phyloP scores from a whole-genome alignment of 2,888 invertebrate species.

The Melanotus villosus region DNA sequence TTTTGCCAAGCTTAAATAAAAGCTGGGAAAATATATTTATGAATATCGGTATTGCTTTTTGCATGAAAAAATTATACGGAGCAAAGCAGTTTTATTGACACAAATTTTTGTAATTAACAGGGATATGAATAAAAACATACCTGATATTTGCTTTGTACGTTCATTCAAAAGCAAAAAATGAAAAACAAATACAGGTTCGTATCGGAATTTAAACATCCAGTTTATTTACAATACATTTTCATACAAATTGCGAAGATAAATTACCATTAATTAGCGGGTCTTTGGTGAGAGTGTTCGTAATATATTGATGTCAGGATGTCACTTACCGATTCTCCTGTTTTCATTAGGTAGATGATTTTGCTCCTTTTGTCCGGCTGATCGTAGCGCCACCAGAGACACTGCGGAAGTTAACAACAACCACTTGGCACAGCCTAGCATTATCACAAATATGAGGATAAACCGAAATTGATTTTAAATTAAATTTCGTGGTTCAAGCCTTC shows the following conservation, averaged over 20 bases:
- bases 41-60: too few relatives aligned
- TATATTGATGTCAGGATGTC: slow-evolving; percentile 24
- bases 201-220: neutral
- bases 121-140: neutral
- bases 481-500: slow-evolving; percentile 41
- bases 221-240: neutral
- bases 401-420: slow-evolving; percentile 72
- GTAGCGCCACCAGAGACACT: slow-evolving; percentile 71
- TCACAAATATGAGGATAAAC: slow-evolving; percentile 23
- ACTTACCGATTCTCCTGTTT: slow-evolving; percentile 65
- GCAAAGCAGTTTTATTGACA: neutral
- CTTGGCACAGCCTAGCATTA: slow-evolving; percentile 66
- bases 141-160: neutral
- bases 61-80: neutral
- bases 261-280: slow-evolving; percentile 9
- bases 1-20: too few relatives aligned
- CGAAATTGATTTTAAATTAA: slow-evolving; percentile 45
- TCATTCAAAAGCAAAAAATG: too few relatives aligned
- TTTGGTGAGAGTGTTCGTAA: neutral
- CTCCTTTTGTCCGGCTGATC: slow-evolving; percentile 69
- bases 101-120: neutral
- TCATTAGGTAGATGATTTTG: slow-evolving; percentile 52
- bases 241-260: neutral
- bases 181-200: neutral
- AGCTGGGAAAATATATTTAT: too few relatives aligned